A percentile compares a stretch with the other conserved stretches of the same genome.
These are phyloP conservation scores for Tipula helvola DNA, from an alignment of 2,888 invertebrate species.

Conservation along the genomic window DNA sequence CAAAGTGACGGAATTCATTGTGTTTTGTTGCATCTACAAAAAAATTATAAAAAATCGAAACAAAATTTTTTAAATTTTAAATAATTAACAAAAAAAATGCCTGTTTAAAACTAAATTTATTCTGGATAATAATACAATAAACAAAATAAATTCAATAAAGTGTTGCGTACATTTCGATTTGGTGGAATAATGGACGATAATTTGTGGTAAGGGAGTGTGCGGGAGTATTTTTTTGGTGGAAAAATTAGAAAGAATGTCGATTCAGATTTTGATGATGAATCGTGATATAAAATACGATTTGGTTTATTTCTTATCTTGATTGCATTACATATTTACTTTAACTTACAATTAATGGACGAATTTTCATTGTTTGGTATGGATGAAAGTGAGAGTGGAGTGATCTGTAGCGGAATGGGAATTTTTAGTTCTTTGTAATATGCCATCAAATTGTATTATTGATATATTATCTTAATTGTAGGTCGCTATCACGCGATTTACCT, in stretches of 20 bases:
- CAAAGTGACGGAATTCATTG: constrained; percentile 4
- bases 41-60: neutral
- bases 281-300: neutral
- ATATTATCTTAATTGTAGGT: neutral
- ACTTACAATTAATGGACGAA: neutral
- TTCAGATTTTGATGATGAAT: neutral
- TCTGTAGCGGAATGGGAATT: neutral
- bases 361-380: neutral
- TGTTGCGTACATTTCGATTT: neutral
- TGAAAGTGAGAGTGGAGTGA: neutral
- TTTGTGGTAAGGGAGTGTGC: neutral
- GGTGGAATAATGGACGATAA: neutral
- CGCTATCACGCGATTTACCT: neutral
- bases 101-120: neutral
- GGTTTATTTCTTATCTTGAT: neutral
- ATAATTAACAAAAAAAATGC: neutral
- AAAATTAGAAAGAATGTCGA: neutral
- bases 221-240: neutral
- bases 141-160: neutral
- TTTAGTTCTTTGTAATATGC: neutral
- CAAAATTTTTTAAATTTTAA: neutral
- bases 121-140: neutral
- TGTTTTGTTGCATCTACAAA: neutral
- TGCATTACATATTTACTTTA: neutral
- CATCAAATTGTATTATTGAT: neutral